Evolutionary conservation across 2,888 invertebrate species (phyloP), one percentile per base, ranked within the genome.

Genomic region (Xestia ashworthii): DNA sequence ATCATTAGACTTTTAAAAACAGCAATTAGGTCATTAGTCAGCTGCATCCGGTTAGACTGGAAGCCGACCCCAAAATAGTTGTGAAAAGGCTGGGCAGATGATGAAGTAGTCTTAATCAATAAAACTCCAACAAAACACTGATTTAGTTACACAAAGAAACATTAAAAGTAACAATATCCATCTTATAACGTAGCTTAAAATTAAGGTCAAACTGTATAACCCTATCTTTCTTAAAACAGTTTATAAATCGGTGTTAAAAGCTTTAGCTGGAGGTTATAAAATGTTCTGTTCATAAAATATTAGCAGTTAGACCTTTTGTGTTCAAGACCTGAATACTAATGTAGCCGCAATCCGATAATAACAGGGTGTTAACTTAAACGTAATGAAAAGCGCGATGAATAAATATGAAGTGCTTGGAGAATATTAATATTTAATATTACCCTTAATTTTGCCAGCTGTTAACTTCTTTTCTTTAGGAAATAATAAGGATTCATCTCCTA

Each of bases 231-330:
- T 65, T 81, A 53, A 25, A 83, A 60, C 78, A 50, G 67, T 74
- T 82, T 77, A 74, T 77, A 82, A 84, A 83, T 79, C 38, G 60
- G 60, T 64, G 72, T 86, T 83, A 83, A 84, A 73, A 79, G 70
- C 72, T 67, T 77, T 38, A 48, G 64, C 25, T 64, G 38, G 62
- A 46, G 69, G 78, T 72, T 72, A 55, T 83, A 83, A 86, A 79
- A 83, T 78, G 74, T 50, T 73, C 87, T 73, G 60, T 75, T 64
- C 48, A 73, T 86, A 75, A 79, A 55, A 83, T 79, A 86, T 84
- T 83, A 70, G 60, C 86, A 72, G 77, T 83, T 65, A 74, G 86
- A 84, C 66, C 74, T 73, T 86, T 83, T 67, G 71, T 74, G 65
- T 55, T 74, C 14, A 71, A 67, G 72, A 62, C 12, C 44, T 79